A percentile compares a stretch with the other conserved stretches of the same genome.
These are phyloP conservation scores for Sceliomorpha sp. DNA, from an alignment of 2,888 invertebrate species.

Conservation along the genomic window DNA sequence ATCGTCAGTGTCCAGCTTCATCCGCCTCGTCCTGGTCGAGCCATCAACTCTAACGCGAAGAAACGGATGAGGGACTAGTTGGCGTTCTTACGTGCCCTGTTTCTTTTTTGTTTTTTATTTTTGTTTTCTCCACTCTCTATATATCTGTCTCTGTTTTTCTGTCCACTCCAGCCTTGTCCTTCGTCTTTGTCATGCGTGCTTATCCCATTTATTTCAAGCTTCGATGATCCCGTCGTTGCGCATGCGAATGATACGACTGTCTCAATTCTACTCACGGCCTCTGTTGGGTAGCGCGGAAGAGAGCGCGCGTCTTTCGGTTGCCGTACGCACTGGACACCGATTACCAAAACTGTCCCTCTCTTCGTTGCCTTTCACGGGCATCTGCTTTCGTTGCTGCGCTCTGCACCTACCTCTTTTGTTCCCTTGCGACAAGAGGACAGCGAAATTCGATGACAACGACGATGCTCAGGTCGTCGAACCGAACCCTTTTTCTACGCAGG, in stretches of 20 bases:
- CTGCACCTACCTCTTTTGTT: slow-evolving; percentile 54
- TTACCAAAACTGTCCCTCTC: slow-evolving; percentile 73
- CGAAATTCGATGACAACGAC: slow-evolving; percentile 57
- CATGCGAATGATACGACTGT: slow-evolving; percentile 60
- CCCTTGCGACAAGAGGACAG: slow-evolving; percentile 32
- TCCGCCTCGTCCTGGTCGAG: slow-evolving; percentile 27
- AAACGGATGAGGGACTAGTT: slow-evolving; percentile 7
- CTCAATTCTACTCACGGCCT: slow-evolving; percentile 24
- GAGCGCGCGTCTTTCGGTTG: slow-evolving; percentile 28
- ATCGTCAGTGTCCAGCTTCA: slow-evolving; percentile 33
- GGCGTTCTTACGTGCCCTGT: slow-evolving; percentile 6
- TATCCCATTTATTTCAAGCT: slow-evolving; percentile 61
- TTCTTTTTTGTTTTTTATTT: slow-evolving; percentile 1
- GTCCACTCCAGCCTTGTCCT: slow-evolving; percentile 40
- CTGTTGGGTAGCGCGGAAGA: slow-evolving; percentile 44
- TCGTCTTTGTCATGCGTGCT: slow-evolving; percentile 25
- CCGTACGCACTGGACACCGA: slow-evolving; percentile 61
- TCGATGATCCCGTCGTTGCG: slow-evolving; percentile 67
- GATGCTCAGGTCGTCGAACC: slow-evolving; percentile 55
- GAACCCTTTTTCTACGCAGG: slow-evolving; percentile 46
- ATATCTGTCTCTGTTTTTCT: slow-evolving; percentile 9
- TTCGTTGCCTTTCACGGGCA: slow-evolving; percentile 70
- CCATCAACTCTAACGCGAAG: slow-evolving; percentile 31
- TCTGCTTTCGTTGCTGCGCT: slow-evolving; percentile 60
- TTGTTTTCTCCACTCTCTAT: background rate